Conservation (phyloP, 30 jellyfish, hydroid and myxozoan species). For the Nemopilema nomurai region DNA sequence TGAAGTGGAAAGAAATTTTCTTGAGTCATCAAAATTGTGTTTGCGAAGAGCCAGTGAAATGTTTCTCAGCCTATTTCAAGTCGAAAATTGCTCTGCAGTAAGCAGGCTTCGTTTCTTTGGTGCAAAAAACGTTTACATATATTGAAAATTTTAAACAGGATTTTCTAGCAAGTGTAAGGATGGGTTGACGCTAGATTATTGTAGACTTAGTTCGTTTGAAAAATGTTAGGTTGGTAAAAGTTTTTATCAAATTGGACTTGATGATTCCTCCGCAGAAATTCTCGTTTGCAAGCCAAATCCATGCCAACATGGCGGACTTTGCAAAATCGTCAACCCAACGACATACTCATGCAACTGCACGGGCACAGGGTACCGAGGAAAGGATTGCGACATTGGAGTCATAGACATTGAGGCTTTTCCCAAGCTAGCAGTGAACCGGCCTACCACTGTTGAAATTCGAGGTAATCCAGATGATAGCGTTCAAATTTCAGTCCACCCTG, state of each 20-base stretch:
- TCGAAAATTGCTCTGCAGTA: too few relatives aligned
- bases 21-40: too few relatives aligned
- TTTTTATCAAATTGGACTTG: background rate
- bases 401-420: slow-evolving; percentile 51
- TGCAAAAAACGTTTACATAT: too few relatives aligned
- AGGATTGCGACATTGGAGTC: slow-evolving; percentile 64
- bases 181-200: too few relatives aligned
- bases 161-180: too few relatives aligned
- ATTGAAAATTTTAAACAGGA: too few relatives aligned
- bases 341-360: slow-evolving; percentile 77
- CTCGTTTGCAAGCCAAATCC: slow-evolving; percentile 96
- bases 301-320: slow-evolving; percentile 77
- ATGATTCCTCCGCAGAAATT: slow-evolving; percentile 53
- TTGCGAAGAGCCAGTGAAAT: too few relatives aligned
- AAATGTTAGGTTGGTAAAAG: too few relatives aligned
- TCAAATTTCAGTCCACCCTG: slow-evolving; percentile 37
- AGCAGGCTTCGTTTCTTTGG: too few relatives aligned
- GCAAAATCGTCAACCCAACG: slow-evolving; percentile 71
- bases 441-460: slow-evolving; percentile 5
- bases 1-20: too few relatives aligned
- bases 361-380: slow-evolving; percentile 80
- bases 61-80: too few relatives aligned
- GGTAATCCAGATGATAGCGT: slow-evolving; percentile 62
- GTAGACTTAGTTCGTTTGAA: too few relatives aligned
- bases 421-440: slow-evolving; percentile 41